Evolutionary conservation across 1,140 invertebrate species (phyloP).

Genomic region (Ditylenchus dipsaci): DNA sequence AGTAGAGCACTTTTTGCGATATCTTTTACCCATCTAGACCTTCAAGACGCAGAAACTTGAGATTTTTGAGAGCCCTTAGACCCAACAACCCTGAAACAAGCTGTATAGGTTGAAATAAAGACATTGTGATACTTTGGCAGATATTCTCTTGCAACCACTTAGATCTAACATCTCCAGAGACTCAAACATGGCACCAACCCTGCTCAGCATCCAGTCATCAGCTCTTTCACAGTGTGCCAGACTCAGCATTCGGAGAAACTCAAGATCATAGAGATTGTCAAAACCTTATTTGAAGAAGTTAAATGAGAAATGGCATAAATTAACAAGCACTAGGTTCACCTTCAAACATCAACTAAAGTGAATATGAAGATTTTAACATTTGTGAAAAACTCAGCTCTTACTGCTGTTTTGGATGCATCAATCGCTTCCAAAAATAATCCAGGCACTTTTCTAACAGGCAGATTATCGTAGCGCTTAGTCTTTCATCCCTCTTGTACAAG

Average conservation of each 20-base stretch:
- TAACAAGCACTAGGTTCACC: constrained; percentile 48
- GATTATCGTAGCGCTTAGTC: constrained; percentile 54
- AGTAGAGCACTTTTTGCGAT: constrained; percentile 56
- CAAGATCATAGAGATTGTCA: constrained; percentile 61
- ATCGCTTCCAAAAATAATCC: constrained; percentile 67
- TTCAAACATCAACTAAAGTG: constrained; percentile 59
- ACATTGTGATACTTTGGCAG: constrained; percentile 56
- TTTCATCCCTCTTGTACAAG: constrained; percentile 56
- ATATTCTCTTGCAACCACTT: constrained; percentile 67
- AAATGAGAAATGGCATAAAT: constrained; percentile 1
- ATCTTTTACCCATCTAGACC: constrained; percentile 56
- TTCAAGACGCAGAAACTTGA: constrained; percentile 56
- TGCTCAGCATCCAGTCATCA: constrained; percentile 74
- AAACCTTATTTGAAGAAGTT: constrained; percentile 32
- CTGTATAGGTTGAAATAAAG: constrained; percentile 58
- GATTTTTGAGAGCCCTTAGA: constrained; percentile 65
- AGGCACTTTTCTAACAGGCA: constrained; percentile 63
- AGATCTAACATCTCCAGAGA: constrained; percentile 71
- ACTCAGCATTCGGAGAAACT: constrained; percentile 66
- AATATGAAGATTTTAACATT: constrained; percentile 41
- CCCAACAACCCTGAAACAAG: constrained; percentile 62
- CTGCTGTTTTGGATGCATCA: constrained; percentile 65
- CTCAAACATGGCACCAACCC: constrained; percentile 64
- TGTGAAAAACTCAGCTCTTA: constrained; percentile 71
- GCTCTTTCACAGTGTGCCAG: constrained; percentile 66